Evolutionary conservation across 2,797 vertebrate genomes (phyloP).

Genomic region (Gymnopithys bicolor): DNA sequence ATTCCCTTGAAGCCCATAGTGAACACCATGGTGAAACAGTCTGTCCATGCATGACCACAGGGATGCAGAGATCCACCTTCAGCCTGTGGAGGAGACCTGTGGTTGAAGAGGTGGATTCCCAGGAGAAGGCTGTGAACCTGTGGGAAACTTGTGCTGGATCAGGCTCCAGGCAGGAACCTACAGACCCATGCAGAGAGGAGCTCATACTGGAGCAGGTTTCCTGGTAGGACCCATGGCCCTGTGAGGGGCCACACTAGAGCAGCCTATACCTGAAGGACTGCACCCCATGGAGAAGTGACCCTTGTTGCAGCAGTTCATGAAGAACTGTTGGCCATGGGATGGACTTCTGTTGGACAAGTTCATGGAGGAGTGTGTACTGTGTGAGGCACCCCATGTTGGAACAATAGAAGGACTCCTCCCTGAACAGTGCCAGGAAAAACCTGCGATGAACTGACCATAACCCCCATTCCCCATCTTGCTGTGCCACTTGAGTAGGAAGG

Average conservation of each 20-base stretch:
- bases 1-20: accelerated
- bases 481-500: neutral
- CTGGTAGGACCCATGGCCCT: neutral
- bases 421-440: neutral
- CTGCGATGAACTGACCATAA: neutral
- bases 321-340: neutral
- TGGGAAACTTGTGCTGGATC: neutral
- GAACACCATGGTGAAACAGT: neutral
- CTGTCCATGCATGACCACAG: neutral
- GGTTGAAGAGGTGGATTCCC: neutral
- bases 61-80: neutral
- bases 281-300: neutral
- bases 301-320: neutral
- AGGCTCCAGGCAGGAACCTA: neutral
- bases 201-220: accelerated
- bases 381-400: neutral
- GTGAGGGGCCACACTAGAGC: accelerated
- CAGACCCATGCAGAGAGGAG: neutral
- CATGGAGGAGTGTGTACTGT: neutral
- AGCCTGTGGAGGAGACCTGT: accelerated
- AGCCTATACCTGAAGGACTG: neutral
- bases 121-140: neutral
- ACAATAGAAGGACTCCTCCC: neutral
- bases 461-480: neutral
- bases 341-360: neutral